Base-by-base conservation (phyloP, 2,797 vertebrate genomes). In the Acridotheres tristis region DNA sequence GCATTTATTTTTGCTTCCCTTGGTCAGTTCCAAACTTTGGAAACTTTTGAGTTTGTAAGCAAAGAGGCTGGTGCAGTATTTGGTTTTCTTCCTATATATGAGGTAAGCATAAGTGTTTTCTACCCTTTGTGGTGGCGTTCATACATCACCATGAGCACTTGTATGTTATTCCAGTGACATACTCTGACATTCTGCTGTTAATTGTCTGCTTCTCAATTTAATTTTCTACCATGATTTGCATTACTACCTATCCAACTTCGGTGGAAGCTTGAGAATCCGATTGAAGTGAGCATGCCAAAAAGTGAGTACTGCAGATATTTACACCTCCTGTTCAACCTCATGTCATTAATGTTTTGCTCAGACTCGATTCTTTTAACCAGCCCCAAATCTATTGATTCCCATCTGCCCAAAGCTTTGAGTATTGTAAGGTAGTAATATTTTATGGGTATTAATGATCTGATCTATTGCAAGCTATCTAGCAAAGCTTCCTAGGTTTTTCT, bases 31-130 rank as follows among this genome's bases (percentile, higher is more conserved):
- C 17, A 74, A 34, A 34, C 85, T 62, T 65, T 97, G 85, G 95
- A 98, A 96, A 85, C 82, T 85, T 96, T 81, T 32, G 76, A 91
- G 73, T 66, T 88, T 45, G 96, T 62, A 88, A 97, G 91, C 94
- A 97, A 65, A 92, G 95, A 95, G 16, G 57, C 94, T 66, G 97
- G 97, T 62, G 78, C 96, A 88, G 61, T 98, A 58, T 98, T 97
- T 91, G 97, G 95, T 7, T 95, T 55, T 96, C 94, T 98, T 73
- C 97, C 97, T 73, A 95, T 97, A 78, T 97, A 98, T 36, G 90
- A 96, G 94, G 98, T 98, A 93, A 97, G 96, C 81, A 82, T 32
- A 76, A 85, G 15, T 23, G 26, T 81, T 81, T 83, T 78, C 57
- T 71, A 16, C 26, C 23, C 87, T 51, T 53, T 57, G 50, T 10